Percentiles rank a stretch among this genome's conserved stretches.
Evolutionary conservation across 2,888 invertebrate genomes (phyloP).

Genomic region (Conchocele bisecta): DNA sequence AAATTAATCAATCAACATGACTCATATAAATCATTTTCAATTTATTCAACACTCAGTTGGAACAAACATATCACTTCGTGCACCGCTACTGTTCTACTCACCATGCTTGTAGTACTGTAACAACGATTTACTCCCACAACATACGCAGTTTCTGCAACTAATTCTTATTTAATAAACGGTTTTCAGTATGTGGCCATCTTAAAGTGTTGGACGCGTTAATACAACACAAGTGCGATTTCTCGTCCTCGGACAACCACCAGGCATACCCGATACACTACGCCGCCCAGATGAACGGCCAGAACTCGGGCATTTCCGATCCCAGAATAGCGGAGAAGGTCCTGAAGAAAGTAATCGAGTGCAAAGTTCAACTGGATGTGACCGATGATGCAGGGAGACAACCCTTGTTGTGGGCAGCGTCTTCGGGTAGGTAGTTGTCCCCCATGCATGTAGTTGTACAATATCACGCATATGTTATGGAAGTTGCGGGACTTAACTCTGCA

Average conservation of each 20-base stretch:
- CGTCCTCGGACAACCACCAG: conserved; percentile 95
- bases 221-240: conserved; percentile 92
- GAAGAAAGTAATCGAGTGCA: conserved; percentile 88
- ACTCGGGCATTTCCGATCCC: conserved; percentile 58
- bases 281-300: conserved; percentile 97
- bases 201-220: conserved; percentile 93
- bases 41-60: too few relatives aligned
- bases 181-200: conserved; percentile 93
- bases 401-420: conserved; percentile 98
- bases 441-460: too few relatives aligned
- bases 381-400: conserved; percentile 98
- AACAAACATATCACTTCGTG: too few relatives aligned
- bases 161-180: too few relatives aligned
- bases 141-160: too few relatives aligned
- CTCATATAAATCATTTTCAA: too few relatives aligned
- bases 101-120: too few relatives aligned
- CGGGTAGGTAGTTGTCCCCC: conserved; percentile 88
- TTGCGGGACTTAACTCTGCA: too few relatives aligned
- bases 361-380: conserved; percentile 91
- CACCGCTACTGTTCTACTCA: too few relatives aligned
- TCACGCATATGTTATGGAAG: too few relatives aligned
- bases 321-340: conserved; percentile 89
- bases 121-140: too few relatives aligned
- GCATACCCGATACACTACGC: conserved; percentile 98
- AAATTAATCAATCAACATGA: too few relatives aligned